A percentile compares a stretch with the other conserved stretches of the same genome.
Evolutionary conservation across 2,797 vertebrate genomes (phyloP).

Genomic region (Silurus aristotelis): DNA sequence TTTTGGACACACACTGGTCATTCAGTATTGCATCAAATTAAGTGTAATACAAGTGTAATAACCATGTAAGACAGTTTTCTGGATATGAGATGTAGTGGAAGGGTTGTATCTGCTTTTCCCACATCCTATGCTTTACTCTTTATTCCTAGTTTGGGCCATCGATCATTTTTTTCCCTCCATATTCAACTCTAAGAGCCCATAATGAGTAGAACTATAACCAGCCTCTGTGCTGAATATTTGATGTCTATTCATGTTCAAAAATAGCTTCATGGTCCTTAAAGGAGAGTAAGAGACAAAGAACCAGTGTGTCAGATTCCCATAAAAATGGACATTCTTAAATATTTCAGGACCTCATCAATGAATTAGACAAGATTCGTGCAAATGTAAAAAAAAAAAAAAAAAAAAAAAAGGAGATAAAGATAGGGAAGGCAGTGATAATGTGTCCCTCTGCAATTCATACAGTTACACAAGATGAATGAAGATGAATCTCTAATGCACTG

Average conservation of each 20-base stretch:
- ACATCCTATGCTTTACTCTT: neutral
- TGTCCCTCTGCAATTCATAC: neutral
- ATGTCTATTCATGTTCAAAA: constrained; percentile 65
- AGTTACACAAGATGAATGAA: constrained; percentile 10
- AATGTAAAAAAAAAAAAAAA: constrained; percentile 23
- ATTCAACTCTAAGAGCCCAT: constrained; percentile 52
- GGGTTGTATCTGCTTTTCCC: neutral
- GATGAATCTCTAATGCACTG: constrained; percentile 21
- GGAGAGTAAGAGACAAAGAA: constrained; percentile 26
- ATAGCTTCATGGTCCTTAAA: constrained; percentile 58
- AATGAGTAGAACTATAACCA: constrained; percentile 58
- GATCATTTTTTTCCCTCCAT: constrained; percentile 26
- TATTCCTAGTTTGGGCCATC: constrained; percentile 30
- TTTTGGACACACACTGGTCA: neutral
- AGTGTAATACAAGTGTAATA: constrained; percentile 5
- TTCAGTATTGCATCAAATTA: constrained; percentile 3
- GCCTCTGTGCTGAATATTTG: constrained; percentile 66
- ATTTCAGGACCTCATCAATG: constrained; percentile 64
- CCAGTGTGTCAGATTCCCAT: constrained; percentile 45
- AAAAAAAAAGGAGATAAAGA: constrained; percentile 1
- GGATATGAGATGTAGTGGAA: neutral
- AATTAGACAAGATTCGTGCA: constrained; percentile 45
- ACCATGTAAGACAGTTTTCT: constrained; percentile 22
- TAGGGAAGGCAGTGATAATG: neutral
- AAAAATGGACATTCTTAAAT: constrained; percentile 61